Conservation (phyloP, 2,888 invertebrate species). For the Portevinia maculata region DNA sequence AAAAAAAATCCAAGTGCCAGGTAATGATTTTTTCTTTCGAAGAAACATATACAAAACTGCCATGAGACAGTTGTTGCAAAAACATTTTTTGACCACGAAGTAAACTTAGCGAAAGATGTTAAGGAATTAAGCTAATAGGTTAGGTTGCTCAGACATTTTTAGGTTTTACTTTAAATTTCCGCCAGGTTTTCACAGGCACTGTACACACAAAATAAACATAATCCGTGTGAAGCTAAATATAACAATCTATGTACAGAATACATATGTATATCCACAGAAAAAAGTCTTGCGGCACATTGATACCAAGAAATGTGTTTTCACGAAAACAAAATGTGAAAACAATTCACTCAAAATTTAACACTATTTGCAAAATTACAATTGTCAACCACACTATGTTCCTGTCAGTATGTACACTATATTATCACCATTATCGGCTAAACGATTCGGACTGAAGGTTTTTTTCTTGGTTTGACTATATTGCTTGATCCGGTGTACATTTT, state of each 20-base stretch:
- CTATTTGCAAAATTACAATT: constrained; percentile 27
- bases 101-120: not conserved
- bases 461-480: constrained; percentile 8
- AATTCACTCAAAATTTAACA: constrained; percentile 34
- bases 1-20: not conserved
- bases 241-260: not conserved
- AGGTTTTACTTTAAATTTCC: too few relatives aligned
- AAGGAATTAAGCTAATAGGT: not conserved
- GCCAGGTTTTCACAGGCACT: constrained; percentile 37
- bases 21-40: not conserved
- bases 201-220: constrained; percentile 40
- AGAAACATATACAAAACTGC: not conserved
- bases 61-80: not conserved
- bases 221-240: constrained; percentile 29
- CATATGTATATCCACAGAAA: constrained; percentile 9
- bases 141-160: not conserved
- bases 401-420: constrained; percentile 65
- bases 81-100: not conserved
- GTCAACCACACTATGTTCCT: constrained; percentile 23
- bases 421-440: constrained; percentile 60
- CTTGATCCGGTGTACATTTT: not conserved
- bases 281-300: not conserved
- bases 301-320: constrained; percentile 13
- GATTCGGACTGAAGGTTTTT: constrained; percentile 9
- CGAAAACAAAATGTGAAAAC: constrained; percentile 24